Evolutionary conservation across 1,140 invertebrate genomes (phyloP).

Genomic region (Nasonia vitripennis): DNA sequence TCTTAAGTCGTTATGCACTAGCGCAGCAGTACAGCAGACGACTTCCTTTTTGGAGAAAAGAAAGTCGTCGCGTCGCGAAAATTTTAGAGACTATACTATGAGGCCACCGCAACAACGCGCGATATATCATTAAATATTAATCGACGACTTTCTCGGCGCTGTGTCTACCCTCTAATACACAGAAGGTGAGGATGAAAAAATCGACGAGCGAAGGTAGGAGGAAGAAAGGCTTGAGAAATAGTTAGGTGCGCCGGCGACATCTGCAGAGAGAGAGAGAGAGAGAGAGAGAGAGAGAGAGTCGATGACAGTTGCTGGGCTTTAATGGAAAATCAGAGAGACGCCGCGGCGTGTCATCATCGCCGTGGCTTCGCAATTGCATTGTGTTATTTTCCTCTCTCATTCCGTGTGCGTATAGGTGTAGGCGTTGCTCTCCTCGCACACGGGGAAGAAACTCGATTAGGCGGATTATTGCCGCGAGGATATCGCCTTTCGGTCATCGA

Average conservation of each 20-base stretch:
- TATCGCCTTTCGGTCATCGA: slow-evolving; percentile 12
- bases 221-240: slow-evolving; percentile 39
- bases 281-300: neutral
- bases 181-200: neutral
- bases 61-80: too few species aligned
- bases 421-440: neutral
- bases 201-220: neutral
- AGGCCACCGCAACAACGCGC: too few species aligned
- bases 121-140: slow-evolving; percentile 29
- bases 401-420: neutral
- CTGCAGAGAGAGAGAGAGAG: neutral
- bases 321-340: neutral
- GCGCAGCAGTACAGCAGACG: too few species aligned
- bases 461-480: neutral
- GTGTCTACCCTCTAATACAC: slow-evolving; percentile 1
- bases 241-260: slow-evolving; percentile 11
- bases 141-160: slow-evolving; percentile 30
- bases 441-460: slow-evolving; percentile 24
- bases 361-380: slow-evolving; percentile 46
- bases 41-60: too few species aligned
- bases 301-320: neutral
- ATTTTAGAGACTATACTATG: too few species aligned
- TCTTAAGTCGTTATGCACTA: too few species aligned
- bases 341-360: neutral
- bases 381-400: neutral